Percentiles rank a stretch among this genome's conserved stretches.
Conservation (phyloP, 2,888 invertebrate genomes). For the Limnephilus auricula region DNA sequence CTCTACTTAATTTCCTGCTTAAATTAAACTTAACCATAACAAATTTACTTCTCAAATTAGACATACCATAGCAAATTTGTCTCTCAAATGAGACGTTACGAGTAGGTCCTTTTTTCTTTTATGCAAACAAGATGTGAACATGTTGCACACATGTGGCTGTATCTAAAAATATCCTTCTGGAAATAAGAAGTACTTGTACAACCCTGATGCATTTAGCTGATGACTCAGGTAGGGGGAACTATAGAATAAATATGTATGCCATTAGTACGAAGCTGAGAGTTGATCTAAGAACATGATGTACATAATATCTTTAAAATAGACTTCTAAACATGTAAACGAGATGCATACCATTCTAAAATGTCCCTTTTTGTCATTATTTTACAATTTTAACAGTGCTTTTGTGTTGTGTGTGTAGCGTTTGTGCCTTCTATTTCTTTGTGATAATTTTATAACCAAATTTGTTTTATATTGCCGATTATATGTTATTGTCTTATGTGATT, state of each 20-base stretch:
- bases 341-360: neutral
- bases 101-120: neutral
- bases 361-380: neutral
- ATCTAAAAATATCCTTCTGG: conserved; percentile 32
- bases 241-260: neutral
- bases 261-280: neutral
- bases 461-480: neutral
- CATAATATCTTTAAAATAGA: neutral
- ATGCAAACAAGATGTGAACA: conserved; percentile 12
- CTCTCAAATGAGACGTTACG: neutral
- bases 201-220: neutral
- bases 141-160: conserved; percentile 47
- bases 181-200: conserved; percentile 9
- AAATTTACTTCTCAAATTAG: neutral
- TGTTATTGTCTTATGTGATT: neutral
- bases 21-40: no score
- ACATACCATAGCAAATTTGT: neutral
- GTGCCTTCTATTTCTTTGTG: neutral
- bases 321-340: neutral
- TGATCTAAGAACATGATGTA: neutral
- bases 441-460: neutral
- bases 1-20: neutral
- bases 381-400: neutral
- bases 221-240: conserved; percentile 25
- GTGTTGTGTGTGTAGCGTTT: neutral